Evolutionary conservation across 2,113 vertebrate species (phyloP).

Genomic region (Scomber scombrus): DNA sequence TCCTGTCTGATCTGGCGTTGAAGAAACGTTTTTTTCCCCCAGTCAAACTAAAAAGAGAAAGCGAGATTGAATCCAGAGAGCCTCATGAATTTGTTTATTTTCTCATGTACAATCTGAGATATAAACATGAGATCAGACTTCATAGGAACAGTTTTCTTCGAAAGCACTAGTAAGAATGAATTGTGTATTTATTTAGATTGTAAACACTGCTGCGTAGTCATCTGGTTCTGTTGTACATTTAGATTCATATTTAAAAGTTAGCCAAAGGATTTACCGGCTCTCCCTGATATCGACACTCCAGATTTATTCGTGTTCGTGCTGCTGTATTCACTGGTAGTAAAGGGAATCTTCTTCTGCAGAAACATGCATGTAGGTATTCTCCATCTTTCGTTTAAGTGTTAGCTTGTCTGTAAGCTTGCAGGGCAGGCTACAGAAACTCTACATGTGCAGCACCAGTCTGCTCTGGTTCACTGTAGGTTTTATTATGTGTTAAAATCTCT

Average conservation of each 20-base stretch:
- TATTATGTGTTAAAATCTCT: slow-evolving; percentile 18
- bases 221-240: slow-evolving; percentile 25
- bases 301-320: slow-evolving; percentile 66
- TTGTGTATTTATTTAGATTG: slow-evolving; percentile 70
- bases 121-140: slow-evolving; percentile 20
- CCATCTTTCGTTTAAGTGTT: slow-evolving; percentile 54
- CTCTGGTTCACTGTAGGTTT: slow-evolving; percentile 31
- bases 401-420: slow-evolving; percentile 77
- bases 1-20: not conserved
- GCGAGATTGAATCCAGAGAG: not conserved
- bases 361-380: slow-evolving; percentile 38
- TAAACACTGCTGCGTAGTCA: slow-evolving; percentile 59
- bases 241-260: slow-evolving; percentile 40
- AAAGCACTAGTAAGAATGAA: slow-evolving; percentile 56
- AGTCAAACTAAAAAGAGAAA: slow-evolving; percentile 1
- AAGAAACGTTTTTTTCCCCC: slow-evolving; percentile 17
- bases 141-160: slow-evolving; percentile 25
- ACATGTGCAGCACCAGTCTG: slow-evolving; percentile 49
- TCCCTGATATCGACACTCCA: slow-evolving; percentile 50
- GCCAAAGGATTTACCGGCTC: slow-evolving; percentile 57
- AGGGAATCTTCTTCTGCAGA: slow-evolving; percentile 46
- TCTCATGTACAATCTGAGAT: slow-evolving; percentile 37
- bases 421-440: slow-evolving; percentile 77
- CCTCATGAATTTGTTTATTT: slow-evolving; percentile 31
- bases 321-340: slow-evolving; percentile 64